A percentile compares a stretch with the other conserved stretches of the same genome.
phyloP scores from a whole-genome alignment of 1,140 invertebrate genomes.

The Uloborus diversus region DNA sequence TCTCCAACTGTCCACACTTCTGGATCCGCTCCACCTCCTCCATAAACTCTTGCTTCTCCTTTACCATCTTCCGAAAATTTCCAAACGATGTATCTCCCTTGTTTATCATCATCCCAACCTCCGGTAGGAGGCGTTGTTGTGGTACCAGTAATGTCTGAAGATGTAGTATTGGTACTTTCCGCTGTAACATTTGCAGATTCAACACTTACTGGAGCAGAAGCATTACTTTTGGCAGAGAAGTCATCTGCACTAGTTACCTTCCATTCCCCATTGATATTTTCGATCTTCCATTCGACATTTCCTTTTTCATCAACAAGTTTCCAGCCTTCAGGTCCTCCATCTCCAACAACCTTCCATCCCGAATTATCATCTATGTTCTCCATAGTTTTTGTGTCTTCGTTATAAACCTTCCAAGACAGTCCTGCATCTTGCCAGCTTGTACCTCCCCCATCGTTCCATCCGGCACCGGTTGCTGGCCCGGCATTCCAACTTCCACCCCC shows the following conservation, averaged over 20 bases:
- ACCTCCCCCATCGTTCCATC: conserved; percentile 14
- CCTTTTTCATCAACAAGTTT: conserved; percentile 49
- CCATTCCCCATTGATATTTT: conserved; percentile 52
- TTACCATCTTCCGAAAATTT: conserved; percentile 49
- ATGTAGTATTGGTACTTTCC: neutral
- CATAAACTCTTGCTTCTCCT: conserved; percentile 42
- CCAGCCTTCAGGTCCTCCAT: conserved; percentile 44
- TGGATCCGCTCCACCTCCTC: conserved; percentile 24
- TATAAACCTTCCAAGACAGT: conserved; percentile 47
- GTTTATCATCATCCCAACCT: conserved; percentile 43
- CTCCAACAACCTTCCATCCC: conserved; percentile 47
- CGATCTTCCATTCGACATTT: conserved; percentile 51
- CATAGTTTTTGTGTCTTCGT: conserved; percentile 49
- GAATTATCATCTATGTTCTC: conserved; percentile 41
- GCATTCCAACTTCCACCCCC: conserved; percentile 1
- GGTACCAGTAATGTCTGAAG: neutral
- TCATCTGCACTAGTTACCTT: conserved; percentile 50
- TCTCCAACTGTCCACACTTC: conserved; percentile 47
- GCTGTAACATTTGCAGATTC: conserved; percentile 15
- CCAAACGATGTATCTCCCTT: conserved; percentile 44
- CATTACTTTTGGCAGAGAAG: neutral
- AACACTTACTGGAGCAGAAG: neutral
- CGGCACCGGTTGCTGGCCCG: neutral
- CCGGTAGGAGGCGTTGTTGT: conserved; percentile 1
- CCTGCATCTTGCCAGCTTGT: neutral